A percentile compares a stretch with the other conserved stretches of the same genome.
These are phyloP conservation scores for Sarcophaga peregrina DNA, from an alignment of 1,140 invertebrate genomes.

Conservation along the genomic window DNA sequence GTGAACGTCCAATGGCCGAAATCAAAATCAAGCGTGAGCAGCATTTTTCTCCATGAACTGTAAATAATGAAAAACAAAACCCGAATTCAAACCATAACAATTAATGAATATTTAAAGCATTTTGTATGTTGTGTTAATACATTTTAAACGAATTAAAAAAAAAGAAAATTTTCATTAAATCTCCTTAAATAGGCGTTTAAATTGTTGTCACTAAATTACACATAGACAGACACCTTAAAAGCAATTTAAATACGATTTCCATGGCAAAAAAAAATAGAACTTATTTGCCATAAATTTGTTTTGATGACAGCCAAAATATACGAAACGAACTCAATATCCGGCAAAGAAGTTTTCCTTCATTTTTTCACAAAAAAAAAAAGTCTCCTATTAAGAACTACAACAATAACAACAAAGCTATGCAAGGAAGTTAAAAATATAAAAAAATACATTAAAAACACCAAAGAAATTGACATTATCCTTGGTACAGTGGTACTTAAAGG, in stretches of 20 bases:
- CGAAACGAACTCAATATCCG: neutral
- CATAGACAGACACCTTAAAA: no score
- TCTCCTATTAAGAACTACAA: neutral
- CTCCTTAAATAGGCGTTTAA: no score
- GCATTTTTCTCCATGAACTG: slow-evolving; percentile 31
- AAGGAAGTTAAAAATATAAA: neutral
- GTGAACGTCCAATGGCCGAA: neutral
- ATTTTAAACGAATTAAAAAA: no score
- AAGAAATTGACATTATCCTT: neutral
- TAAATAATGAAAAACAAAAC: neutral
- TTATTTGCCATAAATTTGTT: no score
- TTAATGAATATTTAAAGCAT: neutral
- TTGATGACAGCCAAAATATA: no score
- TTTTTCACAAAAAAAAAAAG: neutral
- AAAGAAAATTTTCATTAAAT: no score
- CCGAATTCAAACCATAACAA: neutral
- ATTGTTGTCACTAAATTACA: no score
- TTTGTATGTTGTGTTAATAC: no score
- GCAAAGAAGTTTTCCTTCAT: neutral
- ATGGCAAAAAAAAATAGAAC: no score
- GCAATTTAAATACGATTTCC: no score
- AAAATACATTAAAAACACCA: neutral
- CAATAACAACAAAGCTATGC: neutral
- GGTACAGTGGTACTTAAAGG: neutral
- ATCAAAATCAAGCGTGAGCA: slow-evolving; percentile 8